These are phyloP conservation scores for Nymphicus hollandicus DNA, from an alignment of 2,113 vertebrate genomes.

Conservation along the genomic window DNA sequence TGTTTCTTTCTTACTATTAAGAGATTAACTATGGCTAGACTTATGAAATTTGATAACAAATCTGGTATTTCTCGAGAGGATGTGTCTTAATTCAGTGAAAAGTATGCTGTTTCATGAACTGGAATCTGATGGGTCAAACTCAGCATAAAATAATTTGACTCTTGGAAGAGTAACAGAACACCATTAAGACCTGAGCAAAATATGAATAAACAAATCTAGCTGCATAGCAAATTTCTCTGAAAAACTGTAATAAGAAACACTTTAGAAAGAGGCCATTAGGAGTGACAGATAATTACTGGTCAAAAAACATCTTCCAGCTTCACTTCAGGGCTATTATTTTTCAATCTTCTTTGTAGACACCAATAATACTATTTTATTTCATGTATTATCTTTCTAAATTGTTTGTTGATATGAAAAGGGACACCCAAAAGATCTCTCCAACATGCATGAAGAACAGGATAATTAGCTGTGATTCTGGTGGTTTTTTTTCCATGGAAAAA, in stretches of 20 bases:
- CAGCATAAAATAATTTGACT: neutral
- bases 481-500: neutral
- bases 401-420: neutral
- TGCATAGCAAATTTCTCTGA: neutral
- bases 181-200: neutral
- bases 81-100: slow-evolving; percentile 20
- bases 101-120: neutral
- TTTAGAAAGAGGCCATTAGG: neutral
- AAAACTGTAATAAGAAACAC: neutral
- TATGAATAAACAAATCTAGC: slow-evolving; percentile 5
- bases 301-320: slow-evolving; percentile 1
- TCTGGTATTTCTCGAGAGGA: neutral
- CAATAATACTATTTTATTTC: neutral
- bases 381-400: neutral
- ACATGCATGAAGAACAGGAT: neutral
- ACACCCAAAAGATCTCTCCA: neutral
- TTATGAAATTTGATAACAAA: slow-evolving; percentile 38
- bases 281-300: neutral
- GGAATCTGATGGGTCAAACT: slow-evolving; percentile 12
- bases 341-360: neutral
- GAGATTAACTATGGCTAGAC: neutral
- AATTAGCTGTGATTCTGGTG: neutral
- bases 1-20: neutral
- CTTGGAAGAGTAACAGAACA: slow-evolving; percentile 32
- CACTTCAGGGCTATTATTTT: neutral